phyloP scores from a whole-genome alignment of 2,797 vertebrate genomes.

The Alectoris magna region DNA sequence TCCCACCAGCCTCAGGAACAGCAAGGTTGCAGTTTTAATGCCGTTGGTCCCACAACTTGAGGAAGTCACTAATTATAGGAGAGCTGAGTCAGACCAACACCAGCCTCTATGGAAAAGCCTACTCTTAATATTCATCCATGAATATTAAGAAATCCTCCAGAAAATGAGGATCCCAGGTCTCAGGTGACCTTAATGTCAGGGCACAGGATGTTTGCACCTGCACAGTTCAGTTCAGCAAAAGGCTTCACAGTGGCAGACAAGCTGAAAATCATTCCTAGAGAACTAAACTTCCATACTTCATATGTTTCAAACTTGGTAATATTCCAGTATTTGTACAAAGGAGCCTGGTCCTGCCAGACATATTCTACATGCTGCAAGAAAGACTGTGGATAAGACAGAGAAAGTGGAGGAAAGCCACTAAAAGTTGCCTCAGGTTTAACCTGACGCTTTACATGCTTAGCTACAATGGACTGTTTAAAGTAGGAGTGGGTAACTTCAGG shows the following conservation, averaged over 20 bases:
- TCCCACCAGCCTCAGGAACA: fast-evolving
- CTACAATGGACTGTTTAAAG: background rate
- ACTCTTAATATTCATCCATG: background rate
- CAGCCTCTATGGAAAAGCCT: background rate
- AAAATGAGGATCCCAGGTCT: background rate
- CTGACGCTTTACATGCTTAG: background rate
- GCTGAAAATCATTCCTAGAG: background rate
- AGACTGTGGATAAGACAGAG: background rate
- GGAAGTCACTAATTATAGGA: background rate
- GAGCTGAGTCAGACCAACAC: background rate
- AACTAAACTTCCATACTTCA: background rate
- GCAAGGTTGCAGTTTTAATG: background rate
- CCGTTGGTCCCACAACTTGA: background rate
- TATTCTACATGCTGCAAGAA: fast-evolving
- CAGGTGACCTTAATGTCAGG: background rate
- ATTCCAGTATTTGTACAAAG: background rate
- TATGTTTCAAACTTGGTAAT: background rate
- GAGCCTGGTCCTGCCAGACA: background rate
- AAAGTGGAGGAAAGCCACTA: background rate
- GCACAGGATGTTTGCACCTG: background rate
- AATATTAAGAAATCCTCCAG: background rate
- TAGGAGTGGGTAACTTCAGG: background rate
- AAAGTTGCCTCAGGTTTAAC: background rate
- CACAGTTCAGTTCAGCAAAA: background rate
- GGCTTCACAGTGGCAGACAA: fast-evolving